phyloP scores from a whole-genome alignment of 2,797 vertebrate species.

The Rhinoraja longicauda region DNA sequence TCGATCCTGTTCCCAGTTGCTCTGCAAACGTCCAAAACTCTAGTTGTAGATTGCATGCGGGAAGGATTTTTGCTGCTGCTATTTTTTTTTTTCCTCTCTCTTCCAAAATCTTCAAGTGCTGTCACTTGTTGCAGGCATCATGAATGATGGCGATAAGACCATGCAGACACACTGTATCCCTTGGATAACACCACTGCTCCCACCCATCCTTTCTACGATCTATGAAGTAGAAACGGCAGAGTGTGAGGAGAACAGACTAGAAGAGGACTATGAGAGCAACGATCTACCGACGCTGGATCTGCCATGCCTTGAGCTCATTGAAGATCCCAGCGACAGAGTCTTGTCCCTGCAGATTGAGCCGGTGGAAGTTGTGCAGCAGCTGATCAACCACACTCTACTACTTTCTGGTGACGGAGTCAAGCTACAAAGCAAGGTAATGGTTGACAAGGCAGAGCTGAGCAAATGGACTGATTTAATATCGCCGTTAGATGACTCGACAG shows the following conservation, averaged over 20 bases:
- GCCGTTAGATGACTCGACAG: slow-evolving; percentile 64
- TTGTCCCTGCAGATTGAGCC: slow-evolving; percentile 39
- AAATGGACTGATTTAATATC: slow-evolving; percentile 75
- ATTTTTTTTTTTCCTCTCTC: neutral
- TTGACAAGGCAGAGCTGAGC: slow-evolving; percentile 71
- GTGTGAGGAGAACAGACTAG: slow-evolving; percentile 26
- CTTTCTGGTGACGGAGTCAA: slow-evolving; percentile 59
- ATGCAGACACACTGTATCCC: neutral
- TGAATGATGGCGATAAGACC: neutral
- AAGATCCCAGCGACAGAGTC: neutral
- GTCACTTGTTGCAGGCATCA: slow-evolving; percentile 29
- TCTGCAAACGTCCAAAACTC: neutral
- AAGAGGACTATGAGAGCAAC: neutral
- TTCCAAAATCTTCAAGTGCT: slow-evolving; percentile 13
- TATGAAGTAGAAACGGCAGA: slow-evolving; percentile 61
- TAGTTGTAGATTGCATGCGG: slow-evolving; percentile 23
- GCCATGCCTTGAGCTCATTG: neutral
- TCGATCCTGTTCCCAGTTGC: neutral
- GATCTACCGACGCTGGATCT: neutral
- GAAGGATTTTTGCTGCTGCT: neutral
- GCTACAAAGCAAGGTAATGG: slow-evolving; percentile 52
- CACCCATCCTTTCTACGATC: slow-evolving; percentile 79
- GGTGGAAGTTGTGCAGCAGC: slow-evolving; percentile 76
- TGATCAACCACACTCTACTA: slow-evolving; percentile 76
- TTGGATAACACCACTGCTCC: slow-evolving; percentile 41